Conservation (phyloP, 2,113 vertebrate species). For the Corythornis cristatus region DNA sequence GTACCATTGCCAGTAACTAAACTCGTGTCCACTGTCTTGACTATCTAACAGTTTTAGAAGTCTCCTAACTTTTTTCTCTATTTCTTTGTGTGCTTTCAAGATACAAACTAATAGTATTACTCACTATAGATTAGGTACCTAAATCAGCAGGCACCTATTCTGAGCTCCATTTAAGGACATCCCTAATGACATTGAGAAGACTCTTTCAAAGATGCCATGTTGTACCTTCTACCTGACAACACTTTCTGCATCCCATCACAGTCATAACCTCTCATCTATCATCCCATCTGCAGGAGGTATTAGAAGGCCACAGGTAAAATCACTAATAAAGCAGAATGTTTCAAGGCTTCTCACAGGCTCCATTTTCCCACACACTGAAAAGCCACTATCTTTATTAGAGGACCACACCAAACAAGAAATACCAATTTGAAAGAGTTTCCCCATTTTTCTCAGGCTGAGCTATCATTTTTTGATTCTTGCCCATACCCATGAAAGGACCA, state of each 20-base stretch:
- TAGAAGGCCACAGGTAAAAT: background rate
- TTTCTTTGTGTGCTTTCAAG: background rate
- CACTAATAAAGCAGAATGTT: background rate
- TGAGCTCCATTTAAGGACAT: background rate
- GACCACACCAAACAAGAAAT: background rate
- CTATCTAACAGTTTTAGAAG: background rate
- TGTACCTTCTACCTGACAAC: background rate
- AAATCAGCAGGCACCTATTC: background rate
- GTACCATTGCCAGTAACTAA: background rate
- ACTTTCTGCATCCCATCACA: background rate
- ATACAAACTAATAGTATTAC: background rate
- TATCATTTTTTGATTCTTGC: background rate
- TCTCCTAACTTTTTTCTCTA: background rate
- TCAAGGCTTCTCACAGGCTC: background rate
- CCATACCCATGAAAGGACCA: background rate
- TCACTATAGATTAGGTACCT: background rate
- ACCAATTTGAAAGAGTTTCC: background rate
- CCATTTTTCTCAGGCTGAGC: background rate
- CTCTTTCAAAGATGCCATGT: background rate
- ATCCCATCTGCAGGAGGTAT: background rate
- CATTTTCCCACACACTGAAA: background rate
- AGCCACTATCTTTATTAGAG: rapidly evolving
- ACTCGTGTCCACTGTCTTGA: background rate
- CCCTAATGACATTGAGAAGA: background rate
- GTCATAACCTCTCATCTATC: background rate